These are phyloP conservation scores for Podarcis lilfordi DNA, from an alignment of 2,797 vertebrate genomes.

Conservation along the genomic window DNA sequence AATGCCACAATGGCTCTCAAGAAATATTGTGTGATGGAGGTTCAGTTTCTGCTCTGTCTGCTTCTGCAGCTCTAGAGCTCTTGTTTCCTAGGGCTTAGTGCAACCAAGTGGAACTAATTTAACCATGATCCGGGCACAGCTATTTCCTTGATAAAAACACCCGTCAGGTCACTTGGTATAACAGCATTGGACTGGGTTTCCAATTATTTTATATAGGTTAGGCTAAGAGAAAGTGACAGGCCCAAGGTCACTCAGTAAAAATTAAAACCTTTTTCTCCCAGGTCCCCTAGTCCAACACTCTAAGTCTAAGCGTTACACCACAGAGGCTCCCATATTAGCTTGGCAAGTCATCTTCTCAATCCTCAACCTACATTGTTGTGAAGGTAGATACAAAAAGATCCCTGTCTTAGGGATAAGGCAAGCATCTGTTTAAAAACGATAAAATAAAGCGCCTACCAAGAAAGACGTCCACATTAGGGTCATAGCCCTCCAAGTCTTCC, in stretches of 20 bases:
- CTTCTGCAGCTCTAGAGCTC: not conserved
- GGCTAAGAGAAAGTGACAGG: too few species aligned
- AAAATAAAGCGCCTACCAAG: conserved; percentile 79
- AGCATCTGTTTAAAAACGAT: accelerated
- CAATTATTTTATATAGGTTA: too few species aligned
- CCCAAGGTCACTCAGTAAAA: too few species aligned
- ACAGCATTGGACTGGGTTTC: too few species aligned
- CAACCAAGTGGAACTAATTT: not conserved
- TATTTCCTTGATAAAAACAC: accelerated
- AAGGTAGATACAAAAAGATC: not conserved
- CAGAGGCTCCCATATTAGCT: not conserved
- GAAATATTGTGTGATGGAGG: too few species aligned
- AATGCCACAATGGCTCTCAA: not conserved
- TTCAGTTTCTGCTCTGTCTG: not conserved
- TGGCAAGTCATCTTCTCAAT: not conserved
- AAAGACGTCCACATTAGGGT: conserved; percentile 87
- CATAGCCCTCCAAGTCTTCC: conserved; percentile 84
- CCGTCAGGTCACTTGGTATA: not conserved
- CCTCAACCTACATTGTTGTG: not conserved
- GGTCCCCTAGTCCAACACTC: too few species aligned
- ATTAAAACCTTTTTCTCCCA: too few species aligned
- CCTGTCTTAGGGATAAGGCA: not conserved
- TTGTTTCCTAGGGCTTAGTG: not conserved
- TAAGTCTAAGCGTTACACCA: too few species aligned
- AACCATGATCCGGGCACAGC: too few species aligned